Base-by-base conservation (phyloP, 2,797 vertebrate species). In the Malurus leucopterus region DNA sequence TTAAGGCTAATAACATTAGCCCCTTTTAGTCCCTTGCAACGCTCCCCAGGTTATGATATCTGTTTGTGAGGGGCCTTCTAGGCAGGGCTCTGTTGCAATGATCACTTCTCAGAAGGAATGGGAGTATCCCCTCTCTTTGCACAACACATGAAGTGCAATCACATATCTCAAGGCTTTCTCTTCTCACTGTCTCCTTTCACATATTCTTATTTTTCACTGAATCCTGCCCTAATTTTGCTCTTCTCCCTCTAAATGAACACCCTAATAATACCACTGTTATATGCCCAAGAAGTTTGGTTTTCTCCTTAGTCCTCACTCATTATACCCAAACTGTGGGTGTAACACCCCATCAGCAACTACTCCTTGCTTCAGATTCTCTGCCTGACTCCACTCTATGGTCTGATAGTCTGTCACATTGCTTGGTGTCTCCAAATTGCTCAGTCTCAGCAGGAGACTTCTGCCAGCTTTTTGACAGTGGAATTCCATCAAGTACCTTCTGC, bases 381-480 rank as follows among this genome's bases (percentile, higher is more conserved):
- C 82, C 83, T 86, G 80, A 58, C 32, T 84, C 64, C 68, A 61
- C 61, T 54, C 1, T 6, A 7, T n/a, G 58, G 78, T 68, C 61
- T 59, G 38, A 63, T 50, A 50, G 40, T 79, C 85, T 93, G 49
- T 44, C 80, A 87, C 75, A 47, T 54, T 73, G 49, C 50, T 84
- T 41, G 54, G 43, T 63, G 23, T 59, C 75, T 91, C 53, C 68
- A 49, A 61, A 86, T 57, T 16, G 15, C 55, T 90, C 44, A 27
- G 20, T 81, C 38, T 71, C 63, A 90, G 61, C 40, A 30, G 44
- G 64, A 84, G 32, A 29, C 49, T 62, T 55, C 57, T 90, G 75
- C 82, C 75, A 92, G 41, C 6, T 77, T 82, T 87, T 74, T 89
- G 85, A 54, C 64, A 65, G 88, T n/a, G 63, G 70, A 68, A 87